Evolutionary conservation across 2,113 vertebrate genomes (phyloP), one percentile per base, ranked within the genome.

Genomic region (Hydropotes inermis): DNA sequence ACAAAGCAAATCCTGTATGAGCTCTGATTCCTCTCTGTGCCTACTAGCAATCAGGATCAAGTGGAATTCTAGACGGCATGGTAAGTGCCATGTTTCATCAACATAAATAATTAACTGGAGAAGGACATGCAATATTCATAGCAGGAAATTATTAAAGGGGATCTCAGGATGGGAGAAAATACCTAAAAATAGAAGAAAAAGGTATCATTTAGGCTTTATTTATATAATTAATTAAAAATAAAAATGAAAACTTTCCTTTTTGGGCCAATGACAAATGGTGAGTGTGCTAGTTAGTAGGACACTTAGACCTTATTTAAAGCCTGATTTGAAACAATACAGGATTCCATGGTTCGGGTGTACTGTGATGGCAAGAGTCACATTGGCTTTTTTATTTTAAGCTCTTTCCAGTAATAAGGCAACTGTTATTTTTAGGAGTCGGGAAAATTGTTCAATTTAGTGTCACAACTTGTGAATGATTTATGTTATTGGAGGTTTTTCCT

Each of bases 51-150:
- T 67, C 52, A 1, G 78, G 70, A 95, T 98, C 92, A 95, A 95
- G 91, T 98, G 97, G 83, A 98, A 98, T 98, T 94, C 92, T 93
- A 97, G 97, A 98, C 97, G 78, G 88, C 94, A 93, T 45, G 96
- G 87, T 96, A 54, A 96, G 81, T 96, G 84, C 97, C 91, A 89
- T 95, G 93, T 98, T 98, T 98, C 97, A 98, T 95, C 97, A 97
- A 86, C 94, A 98, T 98, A 97, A 98, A 99, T 99, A 98, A 99
- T 99, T 99, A 98, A 99, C 83, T 89, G 85, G 85, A 98, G 97
- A 98, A 98, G 93, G 89, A 58, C 84, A 98, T 98, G 98, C 89
- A 98, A 98, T 98, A 99, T 98, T 99, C 97, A 98, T 98, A 91
- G 87, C 60, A 94, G 79, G 97, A 98, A 98, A 98, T 98, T 97